Conservation (phyloP, 2,113 vertebrate genomes). For the Neolamprologus kungweensis region DNA sequence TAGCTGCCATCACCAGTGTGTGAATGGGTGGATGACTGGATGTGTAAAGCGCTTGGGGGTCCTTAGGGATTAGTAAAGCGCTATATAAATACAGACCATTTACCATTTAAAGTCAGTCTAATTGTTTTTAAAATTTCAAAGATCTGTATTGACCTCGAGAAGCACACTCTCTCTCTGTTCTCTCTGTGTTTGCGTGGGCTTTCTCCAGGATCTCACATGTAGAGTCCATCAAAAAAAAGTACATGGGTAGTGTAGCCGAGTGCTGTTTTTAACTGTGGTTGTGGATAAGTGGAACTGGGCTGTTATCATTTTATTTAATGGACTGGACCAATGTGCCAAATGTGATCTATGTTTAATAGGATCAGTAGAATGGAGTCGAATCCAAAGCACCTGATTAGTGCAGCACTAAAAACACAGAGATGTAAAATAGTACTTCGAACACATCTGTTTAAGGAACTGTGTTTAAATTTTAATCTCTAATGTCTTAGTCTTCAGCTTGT, state of each 20-base stretch:
- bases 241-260: neutral
- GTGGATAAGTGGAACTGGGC: neutral
- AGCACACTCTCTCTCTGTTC: neutral
- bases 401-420: neutral
- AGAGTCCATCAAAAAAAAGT: neutral
- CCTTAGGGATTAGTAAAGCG: rapidly evolving
- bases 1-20: no score
- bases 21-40: no score
- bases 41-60: rapidly evolving
- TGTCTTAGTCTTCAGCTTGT: neutral
- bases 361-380: neutral
- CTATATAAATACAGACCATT: rapidly evolving
- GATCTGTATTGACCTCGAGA: neutral
- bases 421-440: neutral
- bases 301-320: neutral
- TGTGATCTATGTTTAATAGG: neutral
- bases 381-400: neutral
- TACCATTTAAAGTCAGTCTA: no score
- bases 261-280: neutral
- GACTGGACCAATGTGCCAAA: neutral
- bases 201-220: neutral
- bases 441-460: neutral
- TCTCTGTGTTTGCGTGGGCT: neutral
- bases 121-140: neutral
- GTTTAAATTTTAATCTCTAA: neutral